Percentiles rank a stretch among this genome's conserved stretches.
phyloP scores from a whole-genome alignment of 2,797 vertebrate genomes.

The Vipera latastei region DNA sequence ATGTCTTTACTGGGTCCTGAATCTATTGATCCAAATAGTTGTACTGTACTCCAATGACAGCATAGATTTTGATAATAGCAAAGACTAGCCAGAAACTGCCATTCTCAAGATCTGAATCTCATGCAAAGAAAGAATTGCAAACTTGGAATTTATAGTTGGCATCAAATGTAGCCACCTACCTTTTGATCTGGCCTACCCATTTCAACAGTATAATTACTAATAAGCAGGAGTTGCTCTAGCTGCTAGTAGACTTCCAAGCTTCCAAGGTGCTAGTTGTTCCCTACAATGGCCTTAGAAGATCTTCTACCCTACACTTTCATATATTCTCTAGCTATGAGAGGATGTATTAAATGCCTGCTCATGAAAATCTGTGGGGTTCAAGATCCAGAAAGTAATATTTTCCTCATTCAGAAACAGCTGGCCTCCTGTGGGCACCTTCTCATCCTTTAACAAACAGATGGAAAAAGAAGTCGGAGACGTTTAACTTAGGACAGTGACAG shows the following conservation, averaged over 20 bases:
- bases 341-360: background rate
- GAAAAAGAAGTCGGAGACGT: background rate
- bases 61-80: background rate
- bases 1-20: background rate
- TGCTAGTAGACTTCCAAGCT: background rate
- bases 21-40: background rate
- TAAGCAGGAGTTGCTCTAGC: background rate
- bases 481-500: background rate
- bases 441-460: background rate
- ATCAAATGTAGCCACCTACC: background rate
- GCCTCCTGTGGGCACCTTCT: background rate
- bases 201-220: background rate
- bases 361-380: background rate
- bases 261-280: background rate
- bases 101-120: background rate
- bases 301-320: background rate
- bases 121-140: background rate
- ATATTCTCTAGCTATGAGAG: background rate
- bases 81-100: background rate
- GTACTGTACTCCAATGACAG: background rate
- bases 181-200: background rate
- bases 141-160: background rate
- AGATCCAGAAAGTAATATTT: background rate
- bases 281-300: background rate
- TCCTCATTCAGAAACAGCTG: background rate